These are phyloP conservation scores for Brachirus orientalis DNA, from an alignment of 2,113 vertebrate species.

Conservation along the genomic window DNA sequence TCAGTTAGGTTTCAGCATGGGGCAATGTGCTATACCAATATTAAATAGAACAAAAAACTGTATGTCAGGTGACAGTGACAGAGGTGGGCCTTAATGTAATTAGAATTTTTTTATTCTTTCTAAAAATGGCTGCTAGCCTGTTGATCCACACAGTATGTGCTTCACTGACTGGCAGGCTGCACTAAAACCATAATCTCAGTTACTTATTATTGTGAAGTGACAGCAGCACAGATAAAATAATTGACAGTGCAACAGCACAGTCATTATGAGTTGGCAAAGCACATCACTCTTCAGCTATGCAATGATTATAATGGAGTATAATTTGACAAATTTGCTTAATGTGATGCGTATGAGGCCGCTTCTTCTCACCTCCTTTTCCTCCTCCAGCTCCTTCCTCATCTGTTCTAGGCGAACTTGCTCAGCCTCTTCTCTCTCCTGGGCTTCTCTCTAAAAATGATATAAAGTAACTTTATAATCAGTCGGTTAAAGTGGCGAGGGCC, in stretches of 20 bases:
- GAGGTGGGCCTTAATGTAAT: conserved; percentile 55
- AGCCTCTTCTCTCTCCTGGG: conserved; percentile 95
- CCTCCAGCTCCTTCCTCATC: conserved; percentile 95
- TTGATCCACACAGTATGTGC: conserved; percentile 25
- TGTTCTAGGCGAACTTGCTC: conserved; percentile 95
- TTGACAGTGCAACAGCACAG: neutral
- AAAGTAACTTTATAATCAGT: conserved; percentile 1
- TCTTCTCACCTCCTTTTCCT: conserved; percentile 92
- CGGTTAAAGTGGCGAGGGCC: neutral
- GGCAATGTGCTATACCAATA: conserved; percentile 54
- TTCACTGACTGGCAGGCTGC: conserved; percentile 37
- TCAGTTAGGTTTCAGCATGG: conserved; percentile 61
- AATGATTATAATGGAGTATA: conserved; percentile 14
- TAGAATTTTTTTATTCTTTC: conserved; percentile 44
- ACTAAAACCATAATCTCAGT: conserved; percentile 62
- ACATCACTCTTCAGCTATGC: neutral
- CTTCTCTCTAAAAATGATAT: conserved; percentile 88
- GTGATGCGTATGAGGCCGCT: neutral
- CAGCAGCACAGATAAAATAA: conserved; percentile 11
- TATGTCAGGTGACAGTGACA: conserved; percentile 60
- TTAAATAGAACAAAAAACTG: conserved; percentile 76
- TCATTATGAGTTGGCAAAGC: conserved; percentile 5
- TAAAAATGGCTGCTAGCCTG: conserved; percentile 24
- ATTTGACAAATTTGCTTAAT: conserved; percentile 6
- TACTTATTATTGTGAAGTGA: conserved; percentile 43